phyloP scores from a whole-genome alignment of 2,797 vertebrate genomes.

The Oreonectes daqikongensis region DNA sequence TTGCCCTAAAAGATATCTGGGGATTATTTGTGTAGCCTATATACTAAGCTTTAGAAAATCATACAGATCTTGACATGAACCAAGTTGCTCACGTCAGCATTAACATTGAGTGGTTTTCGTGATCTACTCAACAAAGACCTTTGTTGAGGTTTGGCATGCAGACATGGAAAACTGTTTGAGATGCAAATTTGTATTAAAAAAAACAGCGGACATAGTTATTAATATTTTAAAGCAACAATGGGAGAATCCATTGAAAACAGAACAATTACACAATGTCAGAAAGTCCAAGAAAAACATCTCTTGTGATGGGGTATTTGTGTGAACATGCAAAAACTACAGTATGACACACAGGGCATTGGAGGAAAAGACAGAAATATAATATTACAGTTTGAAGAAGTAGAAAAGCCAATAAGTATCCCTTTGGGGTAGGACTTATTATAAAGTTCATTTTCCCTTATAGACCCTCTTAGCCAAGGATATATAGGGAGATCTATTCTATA shows the following conservation, averaged over 20 bases:
- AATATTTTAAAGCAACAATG: not conserved
- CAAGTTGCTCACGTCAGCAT: not conserved
- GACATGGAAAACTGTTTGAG: not conserved
- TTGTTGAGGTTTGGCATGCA: conserved; percentile 15
- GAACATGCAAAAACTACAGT: conserved; percentile 1
- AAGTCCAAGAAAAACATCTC: conserved; percentile 5
- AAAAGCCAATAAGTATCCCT: not conserved
- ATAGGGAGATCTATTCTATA: not conserved
- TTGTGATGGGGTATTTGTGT: conserved; percentile 6
- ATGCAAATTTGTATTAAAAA: conserved; percentile 6
- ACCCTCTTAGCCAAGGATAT: not conserved
- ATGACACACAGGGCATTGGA: not conserved
- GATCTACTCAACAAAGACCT: not conserved
- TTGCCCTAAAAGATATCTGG: not conserved
- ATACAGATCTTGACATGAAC: conserved; percentile 40
- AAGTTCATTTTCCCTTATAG: not conserved
- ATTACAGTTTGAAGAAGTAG: not conserved
- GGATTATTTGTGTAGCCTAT: conserved; percentile 33
- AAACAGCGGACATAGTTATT: not conserved
- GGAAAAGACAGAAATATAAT: not conserved
- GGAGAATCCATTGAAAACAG: not conserved
- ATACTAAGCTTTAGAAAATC: conserved; percentile 13
- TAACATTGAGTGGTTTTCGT: not conserved
- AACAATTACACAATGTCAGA: not conserved
- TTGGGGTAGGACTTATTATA: not conserved